These are phyloP conservation scores for Gadopsis bispinosus DNA, from an alignment of 2,797 vertebrate genomes.

Conservation along the genomic window DNA sequence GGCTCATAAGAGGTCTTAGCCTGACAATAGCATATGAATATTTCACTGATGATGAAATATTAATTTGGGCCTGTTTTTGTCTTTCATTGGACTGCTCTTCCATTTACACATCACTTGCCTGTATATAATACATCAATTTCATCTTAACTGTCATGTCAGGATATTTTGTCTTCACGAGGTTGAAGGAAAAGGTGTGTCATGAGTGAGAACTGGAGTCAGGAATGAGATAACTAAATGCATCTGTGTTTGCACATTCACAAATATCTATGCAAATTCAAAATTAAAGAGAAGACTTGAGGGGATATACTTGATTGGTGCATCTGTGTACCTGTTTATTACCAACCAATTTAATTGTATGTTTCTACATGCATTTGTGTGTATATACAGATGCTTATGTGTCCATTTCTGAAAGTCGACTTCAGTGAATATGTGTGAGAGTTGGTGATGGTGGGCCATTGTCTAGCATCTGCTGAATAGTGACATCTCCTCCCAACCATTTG, in stretches of 20 bases:
- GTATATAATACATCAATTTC: slow-evolving; percentile 5
- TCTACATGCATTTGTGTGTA: slow-evolving; percentile 12
- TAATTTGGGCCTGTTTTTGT: slow-evolving; percentile 75
- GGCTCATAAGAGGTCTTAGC: slow-evolving; percentile 87
- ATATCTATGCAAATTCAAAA: slow-evolving; percentile 23
- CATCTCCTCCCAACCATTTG: slow-evolving; percentile 81
- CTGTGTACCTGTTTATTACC: slow-evolving; percentile 21
- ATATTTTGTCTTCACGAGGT: background rate
- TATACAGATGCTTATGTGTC: slow-evolving; percentile 22
- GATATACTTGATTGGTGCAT: slow-evolving; percentile 22
- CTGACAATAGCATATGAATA: slow-evolving; percentile 90
- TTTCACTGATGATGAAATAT: slow-evolving; percentile 93
- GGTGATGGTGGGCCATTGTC: slow-evolving; percentile 53
- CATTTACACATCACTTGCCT: slow-evolving; percentile 4
- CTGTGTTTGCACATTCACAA: slow-evolving; percentile 31
- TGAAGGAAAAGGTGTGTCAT: background rate
- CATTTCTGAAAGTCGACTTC: slow-evolving; percentile 34
- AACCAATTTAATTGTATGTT: slow-evolving; percentile 9
- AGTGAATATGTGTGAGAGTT: slow-evolving; percentile 44
- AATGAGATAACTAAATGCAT: background rate
- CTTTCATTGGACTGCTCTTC: slow-evolving; percentile 6
- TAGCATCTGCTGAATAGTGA: slow-evolving; percentile 75
- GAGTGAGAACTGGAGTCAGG: background rate
- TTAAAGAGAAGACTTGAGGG: slow-evolving; percentile 23
- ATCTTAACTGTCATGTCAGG: slow-evolving; percentile 3